phyloP scores from a whole-genome alignment of 2,888 invertebrate species.

The Bugulina stolonifera region DNA sequence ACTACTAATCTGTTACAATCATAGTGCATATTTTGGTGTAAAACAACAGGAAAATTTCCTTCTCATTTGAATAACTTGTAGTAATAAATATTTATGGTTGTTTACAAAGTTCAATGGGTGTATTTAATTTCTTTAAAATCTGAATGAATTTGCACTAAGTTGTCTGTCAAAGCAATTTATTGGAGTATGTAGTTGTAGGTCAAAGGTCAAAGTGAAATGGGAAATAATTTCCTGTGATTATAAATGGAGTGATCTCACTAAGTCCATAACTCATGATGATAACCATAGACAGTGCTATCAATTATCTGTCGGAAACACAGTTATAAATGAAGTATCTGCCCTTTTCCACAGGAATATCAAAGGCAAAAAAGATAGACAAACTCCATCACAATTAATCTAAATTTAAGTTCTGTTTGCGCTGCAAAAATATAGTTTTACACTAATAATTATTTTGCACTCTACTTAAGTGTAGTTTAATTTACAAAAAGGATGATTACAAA shows the following conservation, averaged over 20 bases:
- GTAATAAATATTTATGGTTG: background rate
- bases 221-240: no score
- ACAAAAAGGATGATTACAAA: background rate
- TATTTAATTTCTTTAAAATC: background rate
- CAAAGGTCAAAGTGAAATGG: no score
- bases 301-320: no score
- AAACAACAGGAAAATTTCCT: constrained; percentile 7
- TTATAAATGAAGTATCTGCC: no score
- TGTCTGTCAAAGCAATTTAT: background rate
- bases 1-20: background rate
- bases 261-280: no score
- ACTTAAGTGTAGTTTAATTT: background rate
- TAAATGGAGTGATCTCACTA: no score
- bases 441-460: background rate
- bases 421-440: background rate
- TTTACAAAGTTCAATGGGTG: constrained; percentile 2
- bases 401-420: background rate
- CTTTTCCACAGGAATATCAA: no score
- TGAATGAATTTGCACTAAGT: constrained; percentile 22
- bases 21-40: background rate
- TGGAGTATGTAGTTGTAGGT: no score
- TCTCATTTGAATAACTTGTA: background rate
- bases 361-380: no score
- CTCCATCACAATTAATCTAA: background rate
- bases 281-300: no score